Base-by-base conservation (phyloP, 2,888 invertebrate genomes). In the Drosophila lacicola region DNA sequence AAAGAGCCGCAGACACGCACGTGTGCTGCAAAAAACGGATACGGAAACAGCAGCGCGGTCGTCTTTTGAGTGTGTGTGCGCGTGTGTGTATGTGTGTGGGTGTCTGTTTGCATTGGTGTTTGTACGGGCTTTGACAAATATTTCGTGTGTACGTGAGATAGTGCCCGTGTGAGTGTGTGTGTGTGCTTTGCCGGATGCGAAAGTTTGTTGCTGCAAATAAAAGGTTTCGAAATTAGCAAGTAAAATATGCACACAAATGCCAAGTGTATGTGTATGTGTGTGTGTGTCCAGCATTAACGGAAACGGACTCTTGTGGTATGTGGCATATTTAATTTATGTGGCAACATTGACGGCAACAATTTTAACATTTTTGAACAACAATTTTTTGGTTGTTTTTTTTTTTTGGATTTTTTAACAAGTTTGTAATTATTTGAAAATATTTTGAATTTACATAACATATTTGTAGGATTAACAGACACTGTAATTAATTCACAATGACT, bases 251-350 rank as follows among this genome's bases (percentile, higher is more conserved):
- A 69, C 55, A 49, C 55, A 70, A 78, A 71, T 68, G 39, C 19
- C 70, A 65, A 45, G 42, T 47, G 25, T n/a, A 13, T 60, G 41
- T 49, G 34, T 51, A 42, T 45, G 45, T 25, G 50, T 39, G 33
- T 36, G 44, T 54, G 53, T 68, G 67, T 55, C 46, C 56, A 54
- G 42, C 58, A 68, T 70, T 60, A 66, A 68, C 81, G 81, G 74
- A 90, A 88, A 55, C 77, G 75, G 75, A 81, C 79, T 78, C 74
- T 64, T 64, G 88, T 54, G 72, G 89, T 70, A 56, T 74, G 74
- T 75, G 57, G 54, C 73, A 77, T 73, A 74, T 78, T 72, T 77
- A 74, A 74, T 77, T 75, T 70, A 69, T 60, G 44, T 49, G 42
- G 46, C 41, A 45, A 14, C 45, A 46, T 47, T 39, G 44, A 49